Base-by-base conservation (phyloP, 2,797 vertebrate species). In the Mus minutoides region DNA sequence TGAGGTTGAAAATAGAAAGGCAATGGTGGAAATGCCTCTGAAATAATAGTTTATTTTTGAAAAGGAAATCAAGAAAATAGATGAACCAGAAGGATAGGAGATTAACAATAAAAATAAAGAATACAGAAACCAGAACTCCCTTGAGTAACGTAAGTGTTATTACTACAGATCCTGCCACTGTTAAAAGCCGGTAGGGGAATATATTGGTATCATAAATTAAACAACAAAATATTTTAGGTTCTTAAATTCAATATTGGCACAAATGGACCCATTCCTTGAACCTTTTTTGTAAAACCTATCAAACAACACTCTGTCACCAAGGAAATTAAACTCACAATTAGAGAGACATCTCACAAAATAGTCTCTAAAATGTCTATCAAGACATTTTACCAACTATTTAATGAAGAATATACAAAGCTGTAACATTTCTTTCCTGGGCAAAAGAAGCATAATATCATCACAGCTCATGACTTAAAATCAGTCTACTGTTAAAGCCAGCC, bases 51-150 rank as follows among this genome's bases (percentile, higher is more conserved):
- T 69, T 56, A 37, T 17, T 83, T 75, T 90, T 71, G 67, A 46
- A 64, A 62, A 89, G 60, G 84, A 75, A 88, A 26, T 82, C 77
- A 82, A 67, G 73, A 76, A 67, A 58, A 88, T 56, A 82, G n/a
- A 86, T 31, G 60, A 85, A 26, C 21, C 14, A 26, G 13, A 73
- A 31, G 54, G 58, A 46, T 49, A 40, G 24, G 43, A 80, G 76
- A 73, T 94, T 73, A 91, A 79, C 37, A 78, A 69, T 58, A 58
- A 84, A 95, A 92, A 46, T 21, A 92, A 69, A 69, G 60, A 94
- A 49, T 60, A 60, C 19, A 79, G 24, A 91, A 49, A 54, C 64
- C 22, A 88, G 11, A 52, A 73, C 19, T 80, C 12, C 40, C 21
- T 34, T 54, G 46, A 80, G 40, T 46, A 90, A 87, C 31, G 9